Base-by-base conservation (phyloP, 2,888 invertebrate genomes). In the Sarcophaga caerulescens region DNA sequence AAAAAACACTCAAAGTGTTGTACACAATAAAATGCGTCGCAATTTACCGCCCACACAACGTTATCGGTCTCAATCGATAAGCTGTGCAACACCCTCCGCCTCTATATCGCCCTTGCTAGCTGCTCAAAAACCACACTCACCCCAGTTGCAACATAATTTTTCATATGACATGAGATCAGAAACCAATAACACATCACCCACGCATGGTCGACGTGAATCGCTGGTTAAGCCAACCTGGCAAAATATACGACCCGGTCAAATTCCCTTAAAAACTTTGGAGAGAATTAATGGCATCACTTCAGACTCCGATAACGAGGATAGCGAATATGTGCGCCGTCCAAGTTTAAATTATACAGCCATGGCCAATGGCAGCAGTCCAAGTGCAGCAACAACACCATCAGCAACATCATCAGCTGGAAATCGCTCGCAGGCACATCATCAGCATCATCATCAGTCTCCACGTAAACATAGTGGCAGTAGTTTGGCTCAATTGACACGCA, bases 141-240 rank as follows among this genome's bases (percentile, higher is more conserved):
- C 71, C 14, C 60, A 60, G 1, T 65, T 73, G 44, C 68, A 65
- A 4, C 77, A 81, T 70, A 70, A 84, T 44, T 60, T 78, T 11
- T 78, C 86, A 68, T 80, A 73, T 66, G 81, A 77, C 23, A 68
- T 69, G 14, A 44, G 69, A 77, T 81, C 82, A 11, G 85, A 75
- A 59, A 68, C 81, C n/a, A 79, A 68, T n/a, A 80, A 71, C n/a
- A 75, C 73, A 35, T 77, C 84, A 25, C 71, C 84, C 11, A 75
- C 19, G 19, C 83, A 71, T 62, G 83, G 90, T 81, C 90, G 93
- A 0, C 91, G 93, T 14, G 93, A 93, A 66, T 93, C 93, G 0
- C 84, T 93, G 83, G 93, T 93, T 25, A 93, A 93, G 84, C 93
- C 93, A 63, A 93, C 93, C 57, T 93, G 93, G 93, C 93, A 93